Conservation (phyloP, 2,888 invertebrate species). For the Anaspis maculata region DNA sequence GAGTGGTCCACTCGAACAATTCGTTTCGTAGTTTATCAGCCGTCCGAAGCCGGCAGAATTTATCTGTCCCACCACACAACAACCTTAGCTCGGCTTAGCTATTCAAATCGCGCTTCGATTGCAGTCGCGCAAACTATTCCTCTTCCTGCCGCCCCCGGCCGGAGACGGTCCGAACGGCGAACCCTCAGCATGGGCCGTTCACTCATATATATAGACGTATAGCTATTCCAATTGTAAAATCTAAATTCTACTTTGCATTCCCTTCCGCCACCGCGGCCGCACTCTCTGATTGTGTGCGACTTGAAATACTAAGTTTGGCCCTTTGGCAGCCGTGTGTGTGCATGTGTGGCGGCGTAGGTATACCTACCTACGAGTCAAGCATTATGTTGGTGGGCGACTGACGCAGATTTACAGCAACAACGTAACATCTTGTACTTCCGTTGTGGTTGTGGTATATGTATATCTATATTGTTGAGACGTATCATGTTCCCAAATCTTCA, state of each 20-base stretch:
- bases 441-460: no score
- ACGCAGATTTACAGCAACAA: no score
- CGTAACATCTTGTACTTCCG: no score
- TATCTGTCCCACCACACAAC: slow-evolving; percentile 39
- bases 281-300: slow-evolving; percentile 20
- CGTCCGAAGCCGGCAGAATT: slow-evolving; percentile 34
- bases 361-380: no score
- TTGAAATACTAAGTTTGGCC: slow-evolving; percentile 18
- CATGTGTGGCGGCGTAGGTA: no score
- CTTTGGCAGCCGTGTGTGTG: slow-evolving; percentile 8
- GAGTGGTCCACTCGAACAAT: slow-evolving; percentile 42
- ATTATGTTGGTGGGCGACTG: no score
- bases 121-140: slow-evolving; percentile 39
- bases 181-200: slow-evolving; percentile 32
- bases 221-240: slow-evolving; percentile 43
- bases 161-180: slow-evolving; percentile 17
- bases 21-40: slow-evolving; percentile 34
- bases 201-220: slow-evolving; percentile 38
- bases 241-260: slow-evolving; percentile 43
- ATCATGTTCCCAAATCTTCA: no score
- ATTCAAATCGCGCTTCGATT: slow-evolving; percentile 46
- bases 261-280: slow-evolving; percentile 30
- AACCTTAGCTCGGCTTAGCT: slow-evolving; percentile 44
- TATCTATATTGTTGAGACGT: no score
- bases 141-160: slow-evolving; percentile 26